Percentiles rank a stretch among this genome's conserved stretches.
These are phyloP conservation scores for Ophion slaviceki DNA, from an alignment of 2,888 invertebrate genomes.

Conservation along the genomic window DNA sequence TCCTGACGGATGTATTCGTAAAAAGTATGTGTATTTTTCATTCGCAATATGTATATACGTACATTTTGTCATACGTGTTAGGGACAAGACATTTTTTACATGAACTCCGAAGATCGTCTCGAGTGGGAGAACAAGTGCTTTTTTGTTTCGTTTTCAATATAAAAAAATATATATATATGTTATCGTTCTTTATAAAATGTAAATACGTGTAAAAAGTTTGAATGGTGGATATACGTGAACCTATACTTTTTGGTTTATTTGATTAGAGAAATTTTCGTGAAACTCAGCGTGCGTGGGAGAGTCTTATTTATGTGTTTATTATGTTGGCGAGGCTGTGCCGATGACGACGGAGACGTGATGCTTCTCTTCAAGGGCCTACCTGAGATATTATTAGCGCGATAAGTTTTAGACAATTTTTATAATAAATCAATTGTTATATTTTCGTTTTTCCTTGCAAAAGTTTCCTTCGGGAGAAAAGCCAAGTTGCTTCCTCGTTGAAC, in stretches of 20 bases:
- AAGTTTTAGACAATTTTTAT: constrained; percentile 30
- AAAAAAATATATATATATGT: background rate
- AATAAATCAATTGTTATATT: constrained; percentile 10
- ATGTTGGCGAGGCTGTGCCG: background rate
- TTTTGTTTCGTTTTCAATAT: background rate
- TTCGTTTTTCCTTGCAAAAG: background rate
- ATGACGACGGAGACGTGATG: constrained; percentile 10
- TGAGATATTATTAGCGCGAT: constrained; percentile 45
- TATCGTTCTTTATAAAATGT: background rate
- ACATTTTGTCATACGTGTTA: background rate
- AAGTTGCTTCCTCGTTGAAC: background rate
- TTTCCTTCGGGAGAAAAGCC: constrained; percentile 2
- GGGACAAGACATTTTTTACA: background rate
- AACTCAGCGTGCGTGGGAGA: background rate
- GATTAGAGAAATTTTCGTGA: constrained; percentile 18
- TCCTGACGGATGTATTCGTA: background rate
- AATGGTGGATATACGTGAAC: background rate
- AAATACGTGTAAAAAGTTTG: constrained; percentile 11
- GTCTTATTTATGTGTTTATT: background rate
- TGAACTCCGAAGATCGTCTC: background rate
- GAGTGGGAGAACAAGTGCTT: background rate
- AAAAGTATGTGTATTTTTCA: background rate
- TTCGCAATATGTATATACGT: background rate
- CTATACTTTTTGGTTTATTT: constrained; percentile 11
- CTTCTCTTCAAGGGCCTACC: constrained; percentile 54